phyloP scores from a whole-genome alignment of 2,888 invertebrate genomes.

The Dusona sp. region DNA sequence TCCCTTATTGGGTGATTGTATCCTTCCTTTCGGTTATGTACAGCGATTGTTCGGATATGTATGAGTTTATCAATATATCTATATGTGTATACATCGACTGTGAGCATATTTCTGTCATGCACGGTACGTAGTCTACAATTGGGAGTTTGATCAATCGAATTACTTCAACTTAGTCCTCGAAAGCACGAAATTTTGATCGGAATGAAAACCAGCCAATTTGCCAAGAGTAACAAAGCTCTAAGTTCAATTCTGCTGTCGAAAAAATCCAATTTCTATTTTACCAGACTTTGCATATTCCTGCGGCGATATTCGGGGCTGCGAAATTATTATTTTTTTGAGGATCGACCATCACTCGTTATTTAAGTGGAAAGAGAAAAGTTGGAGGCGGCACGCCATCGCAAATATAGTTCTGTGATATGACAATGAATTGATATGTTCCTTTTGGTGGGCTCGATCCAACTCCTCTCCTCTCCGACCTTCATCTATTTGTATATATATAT shows the following conservation, averaged over 20 bases:
- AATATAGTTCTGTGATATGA: constrained; percentile 75
- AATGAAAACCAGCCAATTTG: no score
- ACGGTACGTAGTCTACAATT: no score
- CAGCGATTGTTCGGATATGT: neutral
- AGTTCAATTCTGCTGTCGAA: neutral
- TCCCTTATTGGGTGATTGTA: constrained; percentile 75
- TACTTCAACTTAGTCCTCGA: no score
- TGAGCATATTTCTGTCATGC: neutral
- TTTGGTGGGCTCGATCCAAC: constrained; percentile 70
- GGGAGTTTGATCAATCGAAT: no score
- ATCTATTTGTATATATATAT: neutral
- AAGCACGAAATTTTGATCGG: no score
- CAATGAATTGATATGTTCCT: constrained; percentile 80
- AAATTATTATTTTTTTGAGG: neutral
- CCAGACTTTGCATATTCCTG: neutral
- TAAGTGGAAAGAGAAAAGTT: constrained; percentile 50
- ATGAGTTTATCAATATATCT: neutral
- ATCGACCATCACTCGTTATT: constrained; percentile 68
- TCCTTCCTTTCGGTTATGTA: constrained; percentile 68
- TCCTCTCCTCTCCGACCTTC: neutral
- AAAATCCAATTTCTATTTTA: neutral
- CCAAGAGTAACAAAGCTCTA: no score
- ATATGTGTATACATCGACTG: neutral
- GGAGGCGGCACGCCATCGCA: constrained; percentile 60
- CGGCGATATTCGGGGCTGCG: neutral